phyloP scores from a whole-genome alignment of 2,113 vertebrate genomes.

The Lophochroa leadbeateri region DNA sequence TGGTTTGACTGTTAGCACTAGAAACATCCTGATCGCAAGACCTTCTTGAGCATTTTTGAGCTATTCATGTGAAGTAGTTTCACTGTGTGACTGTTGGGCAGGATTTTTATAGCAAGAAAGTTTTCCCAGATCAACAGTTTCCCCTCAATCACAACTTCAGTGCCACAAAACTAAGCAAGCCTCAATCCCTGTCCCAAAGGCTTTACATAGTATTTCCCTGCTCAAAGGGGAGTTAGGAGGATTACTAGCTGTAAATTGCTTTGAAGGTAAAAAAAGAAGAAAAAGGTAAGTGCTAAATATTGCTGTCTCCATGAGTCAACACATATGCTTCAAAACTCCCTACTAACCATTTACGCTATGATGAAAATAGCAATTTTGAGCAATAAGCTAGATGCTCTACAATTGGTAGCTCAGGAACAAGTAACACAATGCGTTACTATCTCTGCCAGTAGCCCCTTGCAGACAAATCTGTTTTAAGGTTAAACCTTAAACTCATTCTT shows the following conservation, averaged over 20 bases:
- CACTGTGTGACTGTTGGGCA: background rate
- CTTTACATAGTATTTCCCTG: background rate
- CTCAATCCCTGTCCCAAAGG: background rate
- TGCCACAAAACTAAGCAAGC: background rate
- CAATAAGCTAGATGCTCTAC: background rate
- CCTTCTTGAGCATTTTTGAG: background rate
- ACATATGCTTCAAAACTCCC: background rate
- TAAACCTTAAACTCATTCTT: background rate
- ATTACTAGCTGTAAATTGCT: background rate
- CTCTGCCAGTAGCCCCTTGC: background rate
- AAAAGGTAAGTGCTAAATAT: background rate
- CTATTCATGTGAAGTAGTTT: background rate
- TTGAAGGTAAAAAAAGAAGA: background rate
- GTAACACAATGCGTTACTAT: background rate
- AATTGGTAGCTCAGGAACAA: background rate
- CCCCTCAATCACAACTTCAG: background rate
- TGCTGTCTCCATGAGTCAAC: background rate
- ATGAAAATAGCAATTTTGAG: background rate
- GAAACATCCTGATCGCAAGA: background rate
- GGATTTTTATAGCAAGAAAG: background rate
- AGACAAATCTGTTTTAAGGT: background rate
- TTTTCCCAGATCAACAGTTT: background rate
- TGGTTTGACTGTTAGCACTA: background rate
- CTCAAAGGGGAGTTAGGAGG: background rate
- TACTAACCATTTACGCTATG: background rate